Conservation (phyloP, 2,797 vertebrate genomes). For the Cuniculus paca region DNA sequence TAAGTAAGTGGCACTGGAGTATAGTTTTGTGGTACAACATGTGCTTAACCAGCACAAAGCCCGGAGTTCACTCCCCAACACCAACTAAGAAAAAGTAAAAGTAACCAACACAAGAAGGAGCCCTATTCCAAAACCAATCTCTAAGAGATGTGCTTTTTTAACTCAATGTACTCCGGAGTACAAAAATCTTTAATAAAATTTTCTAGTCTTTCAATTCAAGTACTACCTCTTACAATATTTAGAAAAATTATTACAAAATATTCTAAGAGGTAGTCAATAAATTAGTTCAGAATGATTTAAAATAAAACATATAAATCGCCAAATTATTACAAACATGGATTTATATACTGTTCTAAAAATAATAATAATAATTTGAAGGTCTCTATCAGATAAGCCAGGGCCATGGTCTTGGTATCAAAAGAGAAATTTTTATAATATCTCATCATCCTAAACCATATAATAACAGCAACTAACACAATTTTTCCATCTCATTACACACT, state of each 20-base stretch:
- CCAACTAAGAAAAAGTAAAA: background rate
- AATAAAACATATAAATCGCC: background rate
- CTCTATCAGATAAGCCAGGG: background rate
- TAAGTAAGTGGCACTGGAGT: background rate
- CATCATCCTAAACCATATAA: background rate
- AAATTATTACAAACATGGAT: background rate
- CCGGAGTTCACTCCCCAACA: background rate
- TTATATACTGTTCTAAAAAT: background rate
- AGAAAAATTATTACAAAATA: background rate
- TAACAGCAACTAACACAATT: background rate
- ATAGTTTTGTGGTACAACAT: too few relatives aligned
- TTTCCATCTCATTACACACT: background rate
- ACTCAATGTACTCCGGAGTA: background rate
- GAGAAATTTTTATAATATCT: background rate
- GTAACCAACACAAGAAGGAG: background rate
- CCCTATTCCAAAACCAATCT: slow-evolving; percentile 41
- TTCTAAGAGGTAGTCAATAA: slow-evolving; percentile 28
- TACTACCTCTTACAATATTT: background rate
- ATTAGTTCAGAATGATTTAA: slow-evolving; percentile 28
- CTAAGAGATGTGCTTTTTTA: background rate
- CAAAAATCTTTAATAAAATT: slow-evolving; percentile 49
- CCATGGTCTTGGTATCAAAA: slow-evolving; percentile 28
- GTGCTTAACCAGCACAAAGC: background rate
- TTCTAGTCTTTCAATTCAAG: slow-evolving; percentile 43
- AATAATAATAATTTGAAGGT: background rate